These are phyloP conservation scores for Prionace glauca DNA, from an alignment of 2,797 vertebrate species.

Conservation along the genomic window DNA sequence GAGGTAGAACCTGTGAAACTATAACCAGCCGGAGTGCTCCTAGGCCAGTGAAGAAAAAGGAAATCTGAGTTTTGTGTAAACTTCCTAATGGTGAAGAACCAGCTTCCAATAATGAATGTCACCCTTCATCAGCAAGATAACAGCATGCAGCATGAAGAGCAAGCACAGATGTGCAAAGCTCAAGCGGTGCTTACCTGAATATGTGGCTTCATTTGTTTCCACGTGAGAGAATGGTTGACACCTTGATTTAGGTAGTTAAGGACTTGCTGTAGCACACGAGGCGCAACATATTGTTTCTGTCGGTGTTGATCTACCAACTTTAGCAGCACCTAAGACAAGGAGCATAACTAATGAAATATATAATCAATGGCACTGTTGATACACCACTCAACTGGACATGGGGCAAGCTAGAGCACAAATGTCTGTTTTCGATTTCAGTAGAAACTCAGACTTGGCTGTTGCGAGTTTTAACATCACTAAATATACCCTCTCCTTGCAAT, in stretches of 20 bases:
- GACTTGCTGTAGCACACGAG: slow-evolving; percentile 85
- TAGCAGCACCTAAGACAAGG: slow-evolving; percentile 70
- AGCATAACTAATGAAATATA: not conserved
- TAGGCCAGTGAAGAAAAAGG: not conserved
- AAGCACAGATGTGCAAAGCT: not conserved
- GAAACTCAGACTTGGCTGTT: not conserved
- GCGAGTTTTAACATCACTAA: not conserved
- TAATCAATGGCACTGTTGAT: not conserved
- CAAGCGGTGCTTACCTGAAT: slow-evolving; percentile 69
- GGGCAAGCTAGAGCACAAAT: not conserved
- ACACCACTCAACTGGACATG: not conserved
- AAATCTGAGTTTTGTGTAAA: not conserved
- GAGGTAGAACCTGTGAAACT: not conserved
- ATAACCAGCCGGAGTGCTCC: not conserved
- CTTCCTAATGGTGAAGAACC: not conserved
- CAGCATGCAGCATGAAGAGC: not conserved
- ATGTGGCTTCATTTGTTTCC: slow-evolving; percentile 94
- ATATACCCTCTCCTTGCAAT: not conserved
- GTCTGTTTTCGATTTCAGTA: not conserved
- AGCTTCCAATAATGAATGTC: not conserved
- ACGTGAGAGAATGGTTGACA: slow-evolving; percentile 81
- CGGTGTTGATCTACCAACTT: slow-evolving; percentile 88
- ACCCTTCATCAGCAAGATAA: not conserved
- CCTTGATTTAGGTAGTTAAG: slow-evolving; percentile 86
- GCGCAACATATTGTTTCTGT: slow-evolving; percentile 83